phyloP scores from a whole-genome alignment of 2,888 invertebrate species.

The Masnerella sp. region DNA sequence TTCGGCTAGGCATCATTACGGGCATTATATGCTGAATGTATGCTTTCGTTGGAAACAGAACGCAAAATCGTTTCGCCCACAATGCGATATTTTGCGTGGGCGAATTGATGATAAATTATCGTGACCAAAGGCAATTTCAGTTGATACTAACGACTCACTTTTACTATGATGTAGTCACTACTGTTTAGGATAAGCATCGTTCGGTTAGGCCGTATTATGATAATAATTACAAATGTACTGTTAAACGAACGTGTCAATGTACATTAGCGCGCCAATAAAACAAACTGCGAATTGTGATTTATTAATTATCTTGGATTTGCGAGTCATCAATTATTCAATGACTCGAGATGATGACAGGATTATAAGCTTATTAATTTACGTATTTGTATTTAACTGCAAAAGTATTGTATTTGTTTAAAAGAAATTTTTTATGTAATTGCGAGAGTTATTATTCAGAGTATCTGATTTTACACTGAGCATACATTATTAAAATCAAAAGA shows the following conservation, averaged over 20 bases:
- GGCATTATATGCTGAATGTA: slow-evolving; percentile 12
- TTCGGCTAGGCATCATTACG: slow-evolving; percentile 38
- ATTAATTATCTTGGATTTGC: not conserved
- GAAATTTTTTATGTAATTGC: no score
- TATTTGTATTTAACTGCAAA: no score
- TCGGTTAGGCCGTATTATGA: slow-evolving; percentile 14
- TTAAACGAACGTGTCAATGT: slow-evolving; percentile 17
- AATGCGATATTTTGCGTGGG: slow-evolving; percentile 28
- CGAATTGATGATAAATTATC: slow-evolving; percentile 49
- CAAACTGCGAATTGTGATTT: not conserved
- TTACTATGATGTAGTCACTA: slow-evolving; percentile 42
- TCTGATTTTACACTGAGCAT: no score
- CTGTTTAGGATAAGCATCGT: slow-evolving; percentile 36
- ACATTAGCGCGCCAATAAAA: slow-evolving; percentile 11
- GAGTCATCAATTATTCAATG: no score
- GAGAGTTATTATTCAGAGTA: no score
- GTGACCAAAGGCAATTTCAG: slow-evolving; percentile 30
- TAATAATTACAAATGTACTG: slow-evolving; percentile 37
- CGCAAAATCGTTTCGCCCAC: slow-evolving; percentile 42
- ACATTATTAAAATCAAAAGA: no score
- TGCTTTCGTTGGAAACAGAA: slow-evolving; percentile 30
- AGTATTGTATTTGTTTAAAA: no score
- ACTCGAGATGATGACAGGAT: no score
- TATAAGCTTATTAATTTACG: no score
- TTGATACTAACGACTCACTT: slow-evolving; percentile 40